Evolutionary conservation across 2,113 vertebrate genomes (phyloP), one percentile per base, ranked within the genome.

Genomic region (Brienomyrus brachyistius): DNA sequence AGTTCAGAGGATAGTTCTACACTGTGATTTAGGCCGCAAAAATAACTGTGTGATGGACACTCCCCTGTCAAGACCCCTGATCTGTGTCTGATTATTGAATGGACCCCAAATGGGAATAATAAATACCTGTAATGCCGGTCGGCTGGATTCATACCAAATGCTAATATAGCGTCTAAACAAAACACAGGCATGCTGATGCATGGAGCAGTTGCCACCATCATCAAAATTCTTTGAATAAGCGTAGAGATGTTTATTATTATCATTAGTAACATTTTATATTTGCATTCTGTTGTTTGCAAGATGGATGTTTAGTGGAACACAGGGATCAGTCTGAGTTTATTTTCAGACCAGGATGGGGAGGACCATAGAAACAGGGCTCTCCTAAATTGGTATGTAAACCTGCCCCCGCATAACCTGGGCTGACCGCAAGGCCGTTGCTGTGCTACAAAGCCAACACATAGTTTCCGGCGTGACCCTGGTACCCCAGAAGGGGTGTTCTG

Each of bases 391-490:
- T 52, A 84, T 19, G 51, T 35, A 40, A 77, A 4, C 13, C 11
- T 13, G 9, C 66, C 11, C 70, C 70, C 31, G 31, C 35, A 31
- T 2, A 48, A 59, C 3, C 51, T 77, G 23, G 77, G 43, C 74
- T 7, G 59, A 66, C 59, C 23, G 10, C 48, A 50, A 59, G 40
- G 77, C 51, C 7, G 88, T 89, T 56, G 52, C 88, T 52, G 77
- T 45, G 77, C 50, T 89, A 89, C 74, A 17, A 52, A 56, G 13
- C 51, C 74, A 54, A 89, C 77, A 89, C 84, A 89, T 84, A 83
- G 54, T 45, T 43, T 47, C 40, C 15, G 35, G 13, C 10, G 47
- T 35, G 48, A 45, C 48, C 56, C 62, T 43, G 59, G 87, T 19
- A 52, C 51, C 8, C 87, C 45, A 48, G 45, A 9, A 48, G 45